Evolutionary conservation across 2,797 vertebrate species (phyloP), one percentile per base, ranked within the genome.

Genomic region (Pseudochromis fuscus): DNA sequence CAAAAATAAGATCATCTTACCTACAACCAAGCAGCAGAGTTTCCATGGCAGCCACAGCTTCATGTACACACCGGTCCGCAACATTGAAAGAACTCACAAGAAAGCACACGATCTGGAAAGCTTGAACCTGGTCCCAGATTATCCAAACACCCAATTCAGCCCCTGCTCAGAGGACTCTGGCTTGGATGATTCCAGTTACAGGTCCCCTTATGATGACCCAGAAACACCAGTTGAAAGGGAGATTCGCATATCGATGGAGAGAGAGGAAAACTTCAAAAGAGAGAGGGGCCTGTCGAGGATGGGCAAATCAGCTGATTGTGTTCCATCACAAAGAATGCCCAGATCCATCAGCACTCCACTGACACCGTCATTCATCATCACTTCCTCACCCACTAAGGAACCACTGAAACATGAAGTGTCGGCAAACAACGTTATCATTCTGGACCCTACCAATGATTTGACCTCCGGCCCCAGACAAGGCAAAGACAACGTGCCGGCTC

Each of bases 151-250:
- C 18, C 94, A 94, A 45, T 94, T 94, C 63, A 95, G 95, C 77
- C 94, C 94, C 16, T 94, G 93, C 70, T 94, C 94, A 24, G 94
- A 95, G 59, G 94, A 95, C 63, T 95, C 94, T 13, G 94, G 94
- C 13, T 77, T 95, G 31, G 93, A 93, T 23, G 95, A 95, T 59
- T 93, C 92, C 35, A 95, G 93, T 51, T 95, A 91, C 68, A 92
- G 91, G 71, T 95, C 94, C 38, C 85, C 91, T 5, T 92, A 78
- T 9, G 93, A 95, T 60, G 94, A 94, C 12, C 84, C 87, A 1
- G 94, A 95, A 73, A 94, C 93, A 4, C 86, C 91, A 0, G 77
- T 93, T 15, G 94, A 95, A 72, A 93, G 87, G 73, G 94, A 95
- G 67, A 93, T 95, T 61, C 91, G 94, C 30, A 65, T 88, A 30